Conservation (phyloP, 2,797 vertebrate species). For the Chaetophractus vellerosus region DNA sequence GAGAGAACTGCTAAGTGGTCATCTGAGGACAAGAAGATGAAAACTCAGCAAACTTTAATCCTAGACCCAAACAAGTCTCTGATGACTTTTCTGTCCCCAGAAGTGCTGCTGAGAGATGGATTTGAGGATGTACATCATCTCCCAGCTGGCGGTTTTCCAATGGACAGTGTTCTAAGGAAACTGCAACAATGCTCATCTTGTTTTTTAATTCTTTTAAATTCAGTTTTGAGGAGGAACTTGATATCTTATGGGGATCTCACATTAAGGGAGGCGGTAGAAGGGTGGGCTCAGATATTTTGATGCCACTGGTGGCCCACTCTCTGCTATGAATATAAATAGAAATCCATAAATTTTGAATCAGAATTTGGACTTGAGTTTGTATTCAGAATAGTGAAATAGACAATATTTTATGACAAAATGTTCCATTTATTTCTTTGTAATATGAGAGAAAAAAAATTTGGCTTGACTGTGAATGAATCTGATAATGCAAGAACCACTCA, state of each 20-base stretch:
- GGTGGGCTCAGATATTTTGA: neutral
- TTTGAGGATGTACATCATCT: neutral
- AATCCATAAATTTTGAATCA: constrained; percentile 14
- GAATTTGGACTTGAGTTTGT: constrained; percentile 21
- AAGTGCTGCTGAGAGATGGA: neutral
- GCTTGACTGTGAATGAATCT: constrained; percentile 30
- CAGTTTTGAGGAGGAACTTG: neutral
- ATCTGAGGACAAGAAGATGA: neutral
- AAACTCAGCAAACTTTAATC: constrained; percentile 34
- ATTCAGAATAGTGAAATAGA: constrained; percentile 9
- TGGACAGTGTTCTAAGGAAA: neutral
- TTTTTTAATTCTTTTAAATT: constrained; percentile 21
- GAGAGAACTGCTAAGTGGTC: neutral
- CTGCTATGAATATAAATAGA: constrained; percentile 5
- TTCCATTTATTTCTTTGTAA: constrained; percentile 27
- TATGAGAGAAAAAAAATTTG: neutral
- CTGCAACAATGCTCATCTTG: constrained; percentile 43
- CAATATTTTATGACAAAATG: neutral
- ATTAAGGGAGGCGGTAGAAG: neutral
- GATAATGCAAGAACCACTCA: constrained; percentile 41
- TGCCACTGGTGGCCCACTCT: neutral
- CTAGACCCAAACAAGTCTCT: neutral
- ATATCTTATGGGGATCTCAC: neutral
- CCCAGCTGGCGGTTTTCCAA: neutral
- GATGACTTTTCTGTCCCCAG: neutral